Percentiles rank a stretch among this genome's conserved stretches.
Conservation (phyloP, 2,888 invertebrate species). For the Eremobia ochroleuca region DNA sequence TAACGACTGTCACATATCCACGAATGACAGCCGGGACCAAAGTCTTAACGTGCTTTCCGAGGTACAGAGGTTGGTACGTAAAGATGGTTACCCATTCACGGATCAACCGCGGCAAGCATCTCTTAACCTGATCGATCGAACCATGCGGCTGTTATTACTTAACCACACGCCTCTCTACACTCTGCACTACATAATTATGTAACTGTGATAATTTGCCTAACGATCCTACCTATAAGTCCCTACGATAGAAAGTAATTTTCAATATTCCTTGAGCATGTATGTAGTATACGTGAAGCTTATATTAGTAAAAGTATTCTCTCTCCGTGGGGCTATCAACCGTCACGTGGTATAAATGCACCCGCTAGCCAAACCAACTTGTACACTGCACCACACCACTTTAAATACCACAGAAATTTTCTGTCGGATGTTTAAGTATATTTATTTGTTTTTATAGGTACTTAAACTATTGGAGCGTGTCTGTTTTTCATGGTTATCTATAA, state of each 20-base stretch:
- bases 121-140: no score
- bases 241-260: neutral
- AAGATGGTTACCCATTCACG: no score
- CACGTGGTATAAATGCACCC: conserved; percentile 26
- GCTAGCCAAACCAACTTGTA: conserved; percentile 28
- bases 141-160: no score
- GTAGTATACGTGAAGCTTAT: neutral
- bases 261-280: neutral
- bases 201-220: no score
- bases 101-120: no score
- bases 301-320: conserved; percentile 18
- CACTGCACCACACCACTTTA: conserved; percentile 24
- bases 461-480: conserved; percentile 4
- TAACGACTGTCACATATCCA: no score
- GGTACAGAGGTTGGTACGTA: neutral
- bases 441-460: neutral
- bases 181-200: no score
- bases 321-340: conserved; percentile 3
- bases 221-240: no score
- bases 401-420: conserved; percentile 6
- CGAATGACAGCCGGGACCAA: no score
- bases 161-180: no score
- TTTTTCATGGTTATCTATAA: conserved; percentile 6
- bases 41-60: no score
- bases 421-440: neutral